phyloP scores from a whole-genome alignment of 1,140 invertebrate genomes.

The Drosophila pallidifrons region DNA sequence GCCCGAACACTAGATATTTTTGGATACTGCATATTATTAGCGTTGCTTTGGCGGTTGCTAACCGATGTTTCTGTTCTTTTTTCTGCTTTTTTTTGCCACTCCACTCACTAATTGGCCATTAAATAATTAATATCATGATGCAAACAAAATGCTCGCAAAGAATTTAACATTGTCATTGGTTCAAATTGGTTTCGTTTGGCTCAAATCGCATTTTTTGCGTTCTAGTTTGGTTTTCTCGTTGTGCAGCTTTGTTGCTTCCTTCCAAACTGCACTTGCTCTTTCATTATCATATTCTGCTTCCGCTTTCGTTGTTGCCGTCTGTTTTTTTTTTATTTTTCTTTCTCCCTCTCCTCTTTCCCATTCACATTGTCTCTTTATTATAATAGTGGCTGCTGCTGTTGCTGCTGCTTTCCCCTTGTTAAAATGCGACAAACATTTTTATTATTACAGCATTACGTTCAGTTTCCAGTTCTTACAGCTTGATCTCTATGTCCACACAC shows the following conservation, averaged over 20 bases:
- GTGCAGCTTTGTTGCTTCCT: neutral
- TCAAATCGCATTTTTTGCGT: neutral
- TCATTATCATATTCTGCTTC: conserved; percentile 7
- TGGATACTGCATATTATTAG: too few relatives aligned
- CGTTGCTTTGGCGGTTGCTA: too few relatives aligned
- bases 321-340: too few relatives aligned
- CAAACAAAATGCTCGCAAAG: conserved; percentile 21
- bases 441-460: too few relatives aligned
- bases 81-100: neutral
- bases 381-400: neutral
- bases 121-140: conserved; percentile 64
- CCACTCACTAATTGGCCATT: conserved; percentile 63
- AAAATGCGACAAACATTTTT: conserved; percentile 18
- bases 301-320: neutral
- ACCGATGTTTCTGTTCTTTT: neutral
- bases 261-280: neutral
- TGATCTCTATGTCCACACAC: neutral
- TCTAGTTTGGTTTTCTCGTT: too few relatives aligned
- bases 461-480: conserved; percentile 2
- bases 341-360: too few relatives aligned
- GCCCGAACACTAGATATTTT: conserved; percentile 10
- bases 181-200: neutral
- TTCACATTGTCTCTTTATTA: too few relatives aligned
- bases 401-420: conserved; percentile 23
- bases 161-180: conserved; percentile 30